phyloP scores from a whole-genome alignment of 2,888 invertebrate genomes.

The Fragum fragum region DNA sequence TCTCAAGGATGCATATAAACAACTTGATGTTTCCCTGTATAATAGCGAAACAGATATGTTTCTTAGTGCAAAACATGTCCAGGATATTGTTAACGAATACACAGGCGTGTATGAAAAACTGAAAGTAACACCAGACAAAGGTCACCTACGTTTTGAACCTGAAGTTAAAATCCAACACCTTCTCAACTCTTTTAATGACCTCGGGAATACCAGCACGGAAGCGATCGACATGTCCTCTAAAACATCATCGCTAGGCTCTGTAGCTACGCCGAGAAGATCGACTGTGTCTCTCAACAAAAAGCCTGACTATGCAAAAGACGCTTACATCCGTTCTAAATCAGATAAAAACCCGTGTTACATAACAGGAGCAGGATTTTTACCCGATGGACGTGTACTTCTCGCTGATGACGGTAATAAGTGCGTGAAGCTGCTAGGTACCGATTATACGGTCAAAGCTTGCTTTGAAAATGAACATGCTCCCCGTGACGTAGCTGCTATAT shows the following conservation, averaged over 20 bases:
- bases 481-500: conserved; percentile 37
- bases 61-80: conserved; percentile 35
- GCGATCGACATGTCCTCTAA: not conserved
- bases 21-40: conserved; percentile 36
- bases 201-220: conserved; percentile 25
- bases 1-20: conserved; percentile 41
- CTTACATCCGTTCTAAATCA: conserved; percentile 28
- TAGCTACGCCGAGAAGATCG: not conserved
- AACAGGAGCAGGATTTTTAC: conserved; percentile 47
- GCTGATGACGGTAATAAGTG: conserved; percentile 47
- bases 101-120: conserved; percentile 38
- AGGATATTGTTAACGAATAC: conserved; percentile 36
- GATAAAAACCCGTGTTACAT: conserved; percentile 52
- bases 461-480: conserved; percentile 21
- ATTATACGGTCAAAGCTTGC: conserved; percentile 28
- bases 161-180: conserved; percentile 46
- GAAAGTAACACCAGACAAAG: conserved; percentile 42
- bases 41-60: conserved; percentile 48
- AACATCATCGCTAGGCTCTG: not conserved
- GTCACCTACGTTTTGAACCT: conserved; percentile 40
- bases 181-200: conserved; percentile 23
- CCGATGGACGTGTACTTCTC: conserved; percentile 40
- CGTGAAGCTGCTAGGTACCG: conserved; percentile 40
- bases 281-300: conserved; percentile 14
- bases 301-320: conserved; percentile 35